These are phyloP conservation scores for Paragorgia papillata DNA, from an alignment of 92 coral and sea anemone genomes.

Conservation along the genomic window DNA sequence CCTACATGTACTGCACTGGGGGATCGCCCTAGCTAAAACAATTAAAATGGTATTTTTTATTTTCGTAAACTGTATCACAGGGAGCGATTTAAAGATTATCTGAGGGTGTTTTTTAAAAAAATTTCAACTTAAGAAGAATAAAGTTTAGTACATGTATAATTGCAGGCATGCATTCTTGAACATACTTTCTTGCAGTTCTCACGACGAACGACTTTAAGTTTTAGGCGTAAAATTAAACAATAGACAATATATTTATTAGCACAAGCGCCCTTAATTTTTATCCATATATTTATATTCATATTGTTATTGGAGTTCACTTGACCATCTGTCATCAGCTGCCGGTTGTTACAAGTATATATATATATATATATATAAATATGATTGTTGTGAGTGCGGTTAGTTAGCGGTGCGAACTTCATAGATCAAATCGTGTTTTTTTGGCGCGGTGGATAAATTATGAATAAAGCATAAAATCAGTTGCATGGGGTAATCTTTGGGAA, in stretches of 20 bases:
- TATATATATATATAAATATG: conserved; percentile 16
- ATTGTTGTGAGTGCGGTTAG: conserved; percentile 44
- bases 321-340: conserved; percentile 37
- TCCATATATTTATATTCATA: neutral
- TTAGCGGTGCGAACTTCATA: conserved; percentile 43
- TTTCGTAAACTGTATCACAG: too few species aligned
- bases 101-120: too few species aligned
- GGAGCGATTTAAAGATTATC: too few species aligned
- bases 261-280: conserved; percentile 3
- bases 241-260: conserved; percentile 34
- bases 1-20: too few species aligned
- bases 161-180: too few species aligned
- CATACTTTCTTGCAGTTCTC: too few species aligned
- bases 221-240: neutral
- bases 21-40: too few species aligned
- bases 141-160: too few species aligned
- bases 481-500: too few species aligned
- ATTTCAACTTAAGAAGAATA: too few species aligned
- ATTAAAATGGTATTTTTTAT: too few species aligned
- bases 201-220: conserved; percentile 8
- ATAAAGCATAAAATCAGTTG: too few species aligned
- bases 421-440: conserved; percentile 32
- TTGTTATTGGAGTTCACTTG: conserved; percentile 21
- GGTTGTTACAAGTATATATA: neutral
- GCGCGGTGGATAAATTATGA: conserved; percentile 23